Percentiles rank a stretch among this genome's conserved stretches.
These are phyloP conservation scores for Pectinophora gossypiella DNA, from an alignment of 1,140 invertebrate species.

Conservation along the genomic window DNA sequence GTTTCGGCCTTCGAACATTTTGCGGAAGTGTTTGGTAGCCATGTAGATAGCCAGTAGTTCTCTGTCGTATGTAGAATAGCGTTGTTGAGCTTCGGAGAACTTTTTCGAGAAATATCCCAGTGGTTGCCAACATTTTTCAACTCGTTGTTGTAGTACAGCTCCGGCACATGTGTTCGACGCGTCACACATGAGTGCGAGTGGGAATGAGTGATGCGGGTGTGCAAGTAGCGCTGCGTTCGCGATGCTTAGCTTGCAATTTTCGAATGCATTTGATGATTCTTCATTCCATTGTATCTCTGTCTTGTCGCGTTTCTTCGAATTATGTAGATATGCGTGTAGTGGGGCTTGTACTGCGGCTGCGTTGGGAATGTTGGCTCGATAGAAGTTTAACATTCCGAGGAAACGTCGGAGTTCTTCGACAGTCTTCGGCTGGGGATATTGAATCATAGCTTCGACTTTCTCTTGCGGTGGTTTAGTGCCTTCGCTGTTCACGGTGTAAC, in stretches of 20 bases:
- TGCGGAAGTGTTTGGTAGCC: not conserved
- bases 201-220: conserved; percentile 1
- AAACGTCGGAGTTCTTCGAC: conserved; percentile 30
- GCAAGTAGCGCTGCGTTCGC: conserved; percentile 20
- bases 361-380: conserved; percentile 20
- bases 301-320: conserved; percentile 25
- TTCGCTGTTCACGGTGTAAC: not conserved
- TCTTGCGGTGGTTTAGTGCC: not conserved
- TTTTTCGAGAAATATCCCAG: conserved; percentile 17
- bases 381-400: conserved; percentile 37
- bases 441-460: conserved; percentile 18
- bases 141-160: not conserved
- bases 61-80: not conserved
- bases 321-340: conserved; percentile 20
- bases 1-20: not conserved
- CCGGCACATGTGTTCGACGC: conserved; percentile 32
- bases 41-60: not conserved
- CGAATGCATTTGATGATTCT: conserved; percentile 9
- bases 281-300: conserved; percentile 15
- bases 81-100: not conserved
- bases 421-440: conserved; percentile 19
- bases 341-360: conserved; percentile 23
- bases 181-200: conserved; percentile 23
- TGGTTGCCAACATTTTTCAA: not conserved
- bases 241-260: conserved; percentile 4